Percentiles rank a stretch among this genome's conserved stretches.
phyloP scores from a whole-genome alignment of 1,140 invertebrate genomes.

The Diplogasteroides magnus region DNA sequence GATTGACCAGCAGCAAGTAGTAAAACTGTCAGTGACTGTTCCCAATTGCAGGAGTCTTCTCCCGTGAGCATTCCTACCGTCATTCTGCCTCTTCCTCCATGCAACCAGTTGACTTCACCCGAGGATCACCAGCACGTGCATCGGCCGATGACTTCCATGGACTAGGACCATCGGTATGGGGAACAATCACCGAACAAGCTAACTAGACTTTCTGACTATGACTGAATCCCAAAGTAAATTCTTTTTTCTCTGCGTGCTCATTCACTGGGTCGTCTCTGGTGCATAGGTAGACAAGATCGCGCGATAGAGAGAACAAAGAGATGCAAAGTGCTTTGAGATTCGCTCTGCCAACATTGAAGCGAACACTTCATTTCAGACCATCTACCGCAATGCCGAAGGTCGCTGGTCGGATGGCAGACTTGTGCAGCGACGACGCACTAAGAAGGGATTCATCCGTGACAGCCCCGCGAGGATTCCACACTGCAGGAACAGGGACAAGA shows the following conservation, averaged over 20 bases:
- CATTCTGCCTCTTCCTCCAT: not conserved
- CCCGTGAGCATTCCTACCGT: not conserved
- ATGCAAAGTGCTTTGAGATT: not conserved
- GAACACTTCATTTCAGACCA: conserved; percentile 8
- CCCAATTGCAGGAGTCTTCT: not conserved
- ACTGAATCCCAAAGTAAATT: not conserved
- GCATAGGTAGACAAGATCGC: not conserved
- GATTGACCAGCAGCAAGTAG: not conserved
- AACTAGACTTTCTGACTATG: conserved; percentile 2
- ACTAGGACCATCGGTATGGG: no score
- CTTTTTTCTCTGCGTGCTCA: not conserved
- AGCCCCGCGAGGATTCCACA: not conserved
- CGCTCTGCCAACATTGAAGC: conserved; percentile 1
- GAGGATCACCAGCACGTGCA: not conserved
- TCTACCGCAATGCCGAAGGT: conserved; percentile 32
- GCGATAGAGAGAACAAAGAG: conserved; percentile 1
- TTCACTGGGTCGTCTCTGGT: not conserved
- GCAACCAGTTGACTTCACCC: not conserved
- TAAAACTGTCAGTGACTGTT: not conserved
- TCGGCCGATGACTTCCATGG: not conserved
- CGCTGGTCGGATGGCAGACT: conserved; percentile 32
- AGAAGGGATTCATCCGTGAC: not conserved
- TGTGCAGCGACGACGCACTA: conserved; percentile 9
- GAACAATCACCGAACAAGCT: no score
- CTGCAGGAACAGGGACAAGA: not conserved